phyloP scores from a whole-genome alignment of 1,140 invertebrate genomes.

The Drosophila biarmipes region DNA sequence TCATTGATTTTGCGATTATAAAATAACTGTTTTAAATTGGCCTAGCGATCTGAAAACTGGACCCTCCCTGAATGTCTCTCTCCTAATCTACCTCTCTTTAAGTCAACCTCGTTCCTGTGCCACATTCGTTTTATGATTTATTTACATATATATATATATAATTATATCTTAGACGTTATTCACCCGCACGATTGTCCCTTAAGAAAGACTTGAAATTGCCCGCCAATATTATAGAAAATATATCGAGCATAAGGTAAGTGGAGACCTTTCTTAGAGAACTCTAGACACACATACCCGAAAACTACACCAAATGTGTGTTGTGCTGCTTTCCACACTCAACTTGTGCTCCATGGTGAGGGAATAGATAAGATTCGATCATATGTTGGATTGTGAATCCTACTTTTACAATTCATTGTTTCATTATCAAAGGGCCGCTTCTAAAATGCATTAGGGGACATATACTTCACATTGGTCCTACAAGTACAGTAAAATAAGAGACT shows the following conservation, averaged over 20 bases:
- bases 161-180: conserved; percentile 89
- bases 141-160: conserved; percentile 43
- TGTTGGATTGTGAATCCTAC: not conserved
- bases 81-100: conserved; percentile 12
- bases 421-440: too few species aligned
- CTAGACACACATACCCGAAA: conserved; percentile 20
- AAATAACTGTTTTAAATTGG: not conserved
- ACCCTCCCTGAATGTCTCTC: not conserved
- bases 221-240: conserved; percentile 90
- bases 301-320: conserved; percentile 18
- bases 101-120: conserved; percentile 4
- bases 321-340: conserved; percentile 12
- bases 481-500: too few species aligned
- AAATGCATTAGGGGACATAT: too few species aligned
- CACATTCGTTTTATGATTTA: conserved; percentile 54
- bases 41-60: not conserved
- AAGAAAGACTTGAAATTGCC: conserved; percentile 89
- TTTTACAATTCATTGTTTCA: too few species aligned
- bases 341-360: conserved; percentile 1
- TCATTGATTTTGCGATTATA: not conserved
- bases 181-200: conserved; percentile 90
- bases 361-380: not conserved
- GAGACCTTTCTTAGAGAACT: conserved; percentile 23
- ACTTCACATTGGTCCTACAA: too few species aligned
- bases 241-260: conserved; percentile 90